Conservation (phyloP, 2,888 invertebrate species). For the Sesamia inferens region DNA sequence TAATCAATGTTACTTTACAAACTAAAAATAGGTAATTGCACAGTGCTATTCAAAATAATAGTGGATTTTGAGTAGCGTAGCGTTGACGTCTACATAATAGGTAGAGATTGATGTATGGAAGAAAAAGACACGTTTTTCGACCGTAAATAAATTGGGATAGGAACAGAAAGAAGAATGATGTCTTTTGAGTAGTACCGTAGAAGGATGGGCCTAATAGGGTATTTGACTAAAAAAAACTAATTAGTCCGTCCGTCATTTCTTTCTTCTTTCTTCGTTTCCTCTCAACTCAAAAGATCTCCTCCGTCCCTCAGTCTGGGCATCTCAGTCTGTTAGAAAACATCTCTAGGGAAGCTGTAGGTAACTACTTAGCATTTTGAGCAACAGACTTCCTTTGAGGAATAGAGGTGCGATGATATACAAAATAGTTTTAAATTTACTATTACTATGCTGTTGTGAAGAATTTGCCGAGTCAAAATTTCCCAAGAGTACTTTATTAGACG, state of each 20-base stretch:
- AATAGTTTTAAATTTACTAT: constrained; percentile 39
- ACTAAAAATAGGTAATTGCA: background rate
- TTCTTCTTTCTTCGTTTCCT: too few relatives aligned
- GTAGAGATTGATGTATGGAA: background rate
- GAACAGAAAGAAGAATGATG: background rate
- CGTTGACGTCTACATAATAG: background rate
- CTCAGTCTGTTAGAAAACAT: too few relatives aligned
- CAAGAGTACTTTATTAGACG: constrained; percentile 49
- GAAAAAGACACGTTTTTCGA: background rate
- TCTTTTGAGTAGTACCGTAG: background rate
- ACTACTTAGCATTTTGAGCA: background rate
- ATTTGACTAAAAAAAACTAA: too few relatives aligned
- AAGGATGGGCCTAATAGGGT: background rate
- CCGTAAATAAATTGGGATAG: background rate
- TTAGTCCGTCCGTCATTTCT: too few relatives aligned
- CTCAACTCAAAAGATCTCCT: too few relatives aligned
- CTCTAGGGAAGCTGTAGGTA: too few relatives aligned
- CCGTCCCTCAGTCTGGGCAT: too few relatives aligned
- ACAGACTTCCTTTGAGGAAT: background rate
- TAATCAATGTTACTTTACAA: constrained; percentile 5
- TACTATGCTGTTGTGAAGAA: constrained; percentile 43
- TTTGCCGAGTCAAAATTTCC: constrained; percentile 49
- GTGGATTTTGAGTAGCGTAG: background rate
- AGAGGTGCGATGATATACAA: constrained; percentile 7
- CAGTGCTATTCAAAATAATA: background rate